Conservation (phyloP, 2,888 invertebrate genomes). For the Elegia similella region DNA sequence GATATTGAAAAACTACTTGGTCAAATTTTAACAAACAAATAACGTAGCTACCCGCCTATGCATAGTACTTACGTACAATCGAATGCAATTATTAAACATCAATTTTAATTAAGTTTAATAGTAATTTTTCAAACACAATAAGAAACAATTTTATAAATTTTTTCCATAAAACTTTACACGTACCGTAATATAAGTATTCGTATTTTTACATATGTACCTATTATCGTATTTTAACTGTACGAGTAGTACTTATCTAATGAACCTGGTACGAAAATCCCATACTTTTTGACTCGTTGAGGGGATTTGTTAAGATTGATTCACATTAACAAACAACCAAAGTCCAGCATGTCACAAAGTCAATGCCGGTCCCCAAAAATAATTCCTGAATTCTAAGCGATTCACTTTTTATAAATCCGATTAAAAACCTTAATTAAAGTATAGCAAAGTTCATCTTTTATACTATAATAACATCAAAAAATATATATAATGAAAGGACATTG, state of each 20-base stretch:
- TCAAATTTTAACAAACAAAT: neutral
- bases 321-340: neutral
- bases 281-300: neutral
- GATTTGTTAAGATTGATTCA: neutral
- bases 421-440: too few relatives aligned
- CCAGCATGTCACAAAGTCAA: neutral
- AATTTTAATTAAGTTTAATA: neutral
- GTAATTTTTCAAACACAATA: neutral
- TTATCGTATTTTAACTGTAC: neutral
- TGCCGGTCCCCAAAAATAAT: too few relatives aligned
- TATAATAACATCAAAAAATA: too few relatives aligned
- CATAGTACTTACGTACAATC: neutral
- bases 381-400: too few relatives aligned
- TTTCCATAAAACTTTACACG: neutral
- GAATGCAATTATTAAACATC: neutral
- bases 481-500: too few relatives aligned
- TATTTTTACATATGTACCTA: neutral
- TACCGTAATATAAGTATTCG: neutral
- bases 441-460: too few relatives aligned
- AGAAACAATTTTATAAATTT: neutral
- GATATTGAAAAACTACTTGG: neutral
- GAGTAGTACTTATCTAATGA: neutral
- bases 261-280: neutral
- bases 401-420: too few relatives aligned
- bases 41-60: neutral